Evolutionary conservation across 2,113 vertebrate genomes (phyloP), one percentile per base, ranked within the genome.

Genomic region (Alethe castanea): DNA sequence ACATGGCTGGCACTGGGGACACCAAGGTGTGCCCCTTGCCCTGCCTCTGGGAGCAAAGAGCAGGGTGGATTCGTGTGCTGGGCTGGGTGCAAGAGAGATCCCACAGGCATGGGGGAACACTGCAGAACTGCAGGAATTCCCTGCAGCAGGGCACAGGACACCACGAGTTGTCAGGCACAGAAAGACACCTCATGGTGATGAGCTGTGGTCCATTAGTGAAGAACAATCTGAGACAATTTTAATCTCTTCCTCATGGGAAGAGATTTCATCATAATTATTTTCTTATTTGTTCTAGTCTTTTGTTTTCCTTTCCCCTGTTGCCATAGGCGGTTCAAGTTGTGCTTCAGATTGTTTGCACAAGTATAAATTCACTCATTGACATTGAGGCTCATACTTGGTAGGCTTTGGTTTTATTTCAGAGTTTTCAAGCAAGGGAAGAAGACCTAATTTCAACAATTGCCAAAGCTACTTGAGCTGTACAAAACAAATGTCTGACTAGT

Each of bases 21-120:
- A 20, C 9, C 29, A 7, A 20, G 16, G 9, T 16, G 8, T 66
- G 15, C 12, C n/a, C 42, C 56, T n/a, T 40, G 35, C 15, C 19
- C 18, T 36, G 47, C 18, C 38, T 0, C 0, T 2, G 7, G 10
- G 36, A 45, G 14, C 1, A 1, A 2, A 11, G 22, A 0, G 1
- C 14, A 7, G 14, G 23, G 7, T 35, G 8, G 28, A 12, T 40
- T 36, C 22, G 1, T n/a, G 19, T n/a, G 11, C 28, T 1, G 2
- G n/a, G 15, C 29, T 83, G 48, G 36, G 2, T 38, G 33, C 28
- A 26, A 48, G 3, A 14, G 9, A 14, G 24, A 28, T 35, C 6
- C 36, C 47, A 11, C 8, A 6, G 36, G 29, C 1, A 0, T 3
- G 3, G 6, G 35, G 17, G 22, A 42, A 22, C 0, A 1, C 0